Percentiles rank a stretch among this genome's conserved stretches.
These are phyloP conservation scores for Hirtodrosophila cameraria DNA, from an alignment of 2,888 invertebrate genomes.

Conservation along the genomic window DNA sequence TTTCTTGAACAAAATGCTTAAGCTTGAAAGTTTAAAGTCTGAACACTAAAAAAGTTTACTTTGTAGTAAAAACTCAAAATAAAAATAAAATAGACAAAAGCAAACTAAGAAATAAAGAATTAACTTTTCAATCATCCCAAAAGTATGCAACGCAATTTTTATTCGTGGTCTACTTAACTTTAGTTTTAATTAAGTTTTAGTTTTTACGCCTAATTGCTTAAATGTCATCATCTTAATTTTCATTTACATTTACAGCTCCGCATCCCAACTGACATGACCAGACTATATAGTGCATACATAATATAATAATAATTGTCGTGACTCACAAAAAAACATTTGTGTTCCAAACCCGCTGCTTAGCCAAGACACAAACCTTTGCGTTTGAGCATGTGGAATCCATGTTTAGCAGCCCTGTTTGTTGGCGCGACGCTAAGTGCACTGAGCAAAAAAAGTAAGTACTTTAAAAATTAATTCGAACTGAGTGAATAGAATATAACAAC, in stretches of 20 bases:
- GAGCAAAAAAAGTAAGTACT: neutral
- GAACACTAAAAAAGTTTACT: too few relatives aligned
- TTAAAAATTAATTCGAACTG: slow-evolving; percentile 3
- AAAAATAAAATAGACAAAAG: too few relatives aligned
- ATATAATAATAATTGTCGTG: slow-evolving; percentile 19
- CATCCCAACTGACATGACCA: neutral
- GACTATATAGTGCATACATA: neutral
- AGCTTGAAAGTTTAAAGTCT: too few relatives aligned
- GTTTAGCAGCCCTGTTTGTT: neutral
- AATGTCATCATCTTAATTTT: slow-evolving; percentile 28
- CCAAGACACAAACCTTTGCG: slow-evolving; percentile 35
- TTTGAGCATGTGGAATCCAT: slow-evolving; percentile 1
- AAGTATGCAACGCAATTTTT: slow-evolving; percentile 25
- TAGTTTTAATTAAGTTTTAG: slow-evolving; percentile 9
- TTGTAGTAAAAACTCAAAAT: too few relatives aligned
- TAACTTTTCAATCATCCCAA: neutral
- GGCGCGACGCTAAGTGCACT: slow-evolving; percentile 1
- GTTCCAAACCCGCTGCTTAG: slow-evolving; percentile 19
- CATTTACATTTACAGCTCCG: slow-evolving; percentile 12
- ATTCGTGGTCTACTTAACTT: neutral
- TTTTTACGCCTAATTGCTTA: slow-evolving; percentile 10
- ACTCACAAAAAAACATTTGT: slow-evolving; percentile 30
- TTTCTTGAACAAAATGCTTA: too few relatives aligned
- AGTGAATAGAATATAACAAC: too few relatives aligned
- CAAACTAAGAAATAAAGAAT: too few relatives aligned